phyloP scores from a whole-genome alignment of 2,113 vertebrate species.

The Clinocottus analis region DNA sequence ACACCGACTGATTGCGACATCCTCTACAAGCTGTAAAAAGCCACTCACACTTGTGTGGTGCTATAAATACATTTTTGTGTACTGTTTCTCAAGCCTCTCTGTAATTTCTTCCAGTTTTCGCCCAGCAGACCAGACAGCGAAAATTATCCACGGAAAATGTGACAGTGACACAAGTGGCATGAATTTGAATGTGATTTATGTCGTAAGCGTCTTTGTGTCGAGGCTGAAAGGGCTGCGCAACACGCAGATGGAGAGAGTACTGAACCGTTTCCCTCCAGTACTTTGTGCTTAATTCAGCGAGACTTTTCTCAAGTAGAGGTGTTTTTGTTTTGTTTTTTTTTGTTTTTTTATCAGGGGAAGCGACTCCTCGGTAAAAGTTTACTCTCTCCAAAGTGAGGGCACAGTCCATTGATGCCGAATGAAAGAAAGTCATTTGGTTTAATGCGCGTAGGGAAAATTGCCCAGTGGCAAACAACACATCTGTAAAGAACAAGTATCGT shows the following conservation, averaged over 20 bases:
- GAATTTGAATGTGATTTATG: slow-evolving; percentile 59
- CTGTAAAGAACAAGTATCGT: neutral
- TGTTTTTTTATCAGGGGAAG: neutral
- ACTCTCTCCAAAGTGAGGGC: neutral
- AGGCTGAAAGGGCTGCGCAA: slow-evolving; percentile 40
- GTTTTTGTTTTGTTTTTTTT: neutral
- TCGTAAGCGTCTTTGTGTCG: slow-evolving; percentile 53
- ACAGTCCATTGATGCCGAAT: neutral
- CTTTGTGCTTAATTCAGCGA: slow-evolving; percentile 57
- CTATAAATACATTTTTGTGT: slow-evolving; percentile 31
- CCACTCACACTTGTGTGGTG: neutral
- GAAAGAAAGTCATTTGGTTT: slow-evolving; percentile 3
- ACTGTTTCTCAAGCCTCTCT: slow-evolving; percentile 25
- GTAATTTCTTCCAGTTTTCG: slow-evolving; percentile 42
- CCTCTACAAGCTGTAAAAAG: slow-evolving; percentile 1
- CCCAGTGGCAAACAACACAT: neutral
- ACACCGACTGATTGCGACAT: neutral
- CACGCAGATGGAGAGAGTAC: slow-evolving; percentile 43
- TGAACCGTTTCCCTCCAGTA: slow-evolving; percentile 45
- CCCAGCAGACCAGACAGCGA: slow-evolving; percentile 41
- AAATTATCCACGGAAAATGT: slow-evolving; percentile 64
- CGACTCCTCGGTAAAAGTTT: slow-evolving; percentile 6
- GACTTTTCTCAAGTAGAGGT: slow-evolving; percentile 51
- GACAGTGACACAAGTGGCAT: slow-evolving; percentile 62
- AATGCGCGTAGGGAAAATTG: neutral